Evolutionary conservation across 2,888 invertebrate genomes (phyloP).

Genomic region (Nesidiocoris tenuis): DNA sequence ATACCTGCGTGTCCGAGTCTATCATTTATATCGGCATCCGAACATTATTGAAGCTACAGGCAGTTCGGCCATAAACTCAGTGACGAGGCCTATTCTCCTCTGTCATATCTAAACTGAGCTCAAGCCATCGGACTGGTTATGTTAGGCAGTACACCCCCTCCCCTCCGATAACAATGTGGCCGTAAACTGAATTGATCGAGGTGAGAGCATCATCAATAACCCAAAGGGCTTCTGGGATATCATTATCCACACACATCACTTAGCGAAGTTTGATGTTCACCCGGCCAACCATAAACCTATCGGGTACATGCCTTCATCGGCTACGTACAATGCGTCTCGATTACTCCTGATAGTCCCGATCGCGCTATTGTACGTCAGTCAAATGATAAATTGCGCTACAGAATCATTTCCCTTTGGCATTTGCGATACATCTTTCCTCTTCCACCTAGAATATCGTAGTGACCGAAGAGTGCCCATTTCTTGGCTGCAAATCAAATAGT

Average conservation of each 20-base stretch:
- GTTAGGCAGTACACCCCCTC: no score
- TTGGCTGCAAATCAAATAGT: no score
- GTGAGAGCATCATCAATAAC: not conserved
- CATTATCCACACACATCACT: not conserved
- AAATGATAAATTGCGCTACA: not conserved
- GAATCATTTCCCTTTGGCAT: not conserved
- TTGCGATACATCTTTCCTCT: not conserved
- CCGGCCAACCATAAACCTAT: not conserved
- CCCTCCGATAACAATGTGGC: slow-evolving; percentile 8
- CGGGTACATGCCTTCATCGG: not conserved
- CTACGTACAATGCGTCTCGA: not conserved
- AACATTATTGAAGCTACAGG: not conserved
- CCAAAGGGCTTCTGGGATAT: not conserved
- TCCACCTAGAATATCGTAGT: not conserved
- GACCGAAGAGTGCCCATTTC: no score
- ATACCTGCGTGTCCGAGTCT: not conserved
- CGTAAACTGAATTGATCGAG: slow-evolving; percentile 26
- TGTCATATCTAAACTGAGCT: not conserved
- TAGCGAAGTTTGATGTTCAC: not conserved
- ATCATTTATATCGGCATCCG: not conserved
- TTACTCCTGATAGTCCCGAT: not conserved
- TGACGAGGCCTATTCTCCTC: not conserved
- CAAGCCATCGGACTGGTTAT: not conserved
- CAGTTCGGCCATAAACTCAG: not conserved
- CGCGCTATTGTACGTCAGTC: not conserved